These are phyloP conservation scores for Centropristis striata DNA, from an alignment of 2,113 vertebrate genomes.

Conservation along the genomic window DNA sequence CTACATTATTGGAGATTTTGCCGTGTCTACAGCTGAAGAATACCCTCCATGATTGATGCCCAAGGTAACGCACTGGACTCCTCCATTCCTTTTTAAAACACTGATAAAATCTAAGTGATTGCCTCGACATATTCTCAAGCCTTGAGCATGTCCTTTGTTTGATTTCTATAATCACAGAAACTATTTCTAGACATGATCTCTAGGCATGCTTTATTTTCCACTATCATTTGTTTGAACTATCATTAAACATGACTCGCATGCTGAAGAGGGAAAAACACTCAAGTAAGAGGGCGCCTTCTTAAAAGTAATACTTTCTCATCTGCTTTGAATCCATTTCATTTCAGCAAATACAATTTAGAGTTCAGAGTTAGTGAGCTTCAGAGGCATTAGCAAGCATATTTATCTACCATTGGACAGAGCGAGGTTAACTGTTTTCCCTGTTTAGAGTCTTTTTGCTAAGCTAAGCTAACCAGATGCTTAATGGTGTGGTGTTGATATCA, in stretches of 20 bases:
- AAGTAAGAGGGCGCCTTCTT: background rate
- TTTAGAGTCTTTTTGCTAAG: background rate
- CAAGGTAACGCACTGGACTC: background rate
- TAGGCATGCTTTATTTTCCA: constrained; percentile 17
- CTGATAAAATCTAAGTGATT: constrained; percentile 7
- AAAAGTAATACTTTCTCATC: background rate
- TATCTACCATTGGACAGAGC: background rate
- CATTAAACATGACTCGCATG: constrained; percentile 8
- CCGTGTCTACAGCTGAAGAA: background rate
- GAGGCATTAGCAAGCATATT: background rate
- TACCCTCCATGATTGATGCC: background rate
- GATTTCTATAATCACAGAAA: constrained; percentile 21
- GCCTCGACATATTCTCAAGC: constrained; percentile 3
- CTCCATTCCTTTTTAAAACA: constrained; percentile 21
- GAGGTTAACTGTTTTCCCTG: background rate
- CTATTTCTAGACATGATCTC: constrained; percentile 30
- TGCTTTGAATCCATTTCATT: background rate
- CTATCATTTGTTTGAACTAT: constrained; percentile 28
- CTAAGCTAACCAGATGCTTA: background rate
- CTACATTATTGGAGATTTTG: background rate
- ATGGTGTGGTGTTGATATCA: background rate
- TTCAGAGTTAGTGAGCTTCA: too few relatives aligned
- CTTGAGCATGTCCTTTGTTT: constrained; percentile 18
- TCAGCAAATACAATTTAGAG: too few relatives aligned
- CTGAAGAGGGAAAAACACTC: constrained; percentile 7